These are phyloP conservation scores for Steinernema scapterisci DNA, from an alignment of 2,888 invertebrate genomes.

Conservation along the genomic window DNA sequence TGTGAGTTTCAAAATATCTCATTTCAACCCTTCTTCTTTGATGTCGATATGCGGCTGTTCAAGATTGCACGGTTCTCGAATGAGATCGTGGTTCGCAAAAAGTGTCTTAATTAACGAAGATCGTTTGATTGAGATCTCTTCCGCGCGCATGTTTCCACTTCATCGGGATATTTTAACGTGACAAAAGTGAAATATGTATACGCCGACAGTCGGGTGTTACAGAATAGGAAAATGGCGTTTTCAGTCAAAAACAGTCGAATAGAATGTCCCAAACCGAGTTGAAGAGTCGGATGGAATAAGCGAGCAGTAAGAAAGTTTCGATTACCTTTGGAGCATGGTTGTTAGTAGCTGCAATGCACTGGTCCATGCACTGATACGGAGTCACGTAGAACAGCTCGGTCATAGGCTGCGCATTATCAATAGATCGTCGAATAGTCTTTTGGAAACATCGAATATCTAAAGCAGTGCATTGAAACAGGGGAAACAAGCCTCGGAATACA, in stretches of 20 bases:
- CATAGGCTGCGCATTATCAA: slow-evolving; percentile 63
- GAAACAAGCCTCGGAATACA: too few species aligned
- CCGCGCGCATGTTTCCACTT: background rate
- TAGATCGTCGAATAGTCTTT: slow-evolving; percentile 50
- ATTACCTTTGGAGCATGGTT: slow-evolving; percentile 43
- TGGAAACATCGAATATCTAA: slow-evolving; percentile 57
- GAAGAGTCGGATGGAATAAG: too few species aligned
- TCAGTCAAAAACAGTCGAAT: slow-evolving; percentile 33
- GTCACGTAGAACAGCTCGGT: slow-evolving; percentile 55
- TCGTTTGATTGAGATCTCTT: background rate
- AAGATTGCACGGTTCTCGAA: too few species aligned
- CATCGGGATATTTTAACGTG: background rate
- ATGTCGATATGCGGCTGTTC: too few species aligned
- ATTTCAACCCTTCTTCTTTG: too few species aligned
- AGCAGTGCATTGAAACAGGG: slow-evolving; percentile 32
- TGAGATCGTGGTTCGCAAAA: background rate
- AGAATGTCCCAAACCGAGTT: background rate
- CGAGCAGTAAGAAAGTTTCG: too few species aligned
- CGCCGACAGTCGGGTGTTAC: too few species aligned
- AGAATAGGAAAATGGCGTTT: too few species aligned
- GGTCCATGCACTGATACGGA: slow-evolving; percentile 54
- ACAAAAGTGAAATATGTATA: too few species aligned
- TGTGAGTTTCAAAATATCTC: too few species aligned
- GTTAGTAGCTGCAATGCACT: slow-evolving; percentile 48
- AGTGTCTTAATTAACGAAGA: slow-evolving; percentile 14